These are phyloP conservation scores for Bhutanitis thaidina DNA, from an alignment of 2,888 invertebrate species.

Conservation along the genomic window DNA sequence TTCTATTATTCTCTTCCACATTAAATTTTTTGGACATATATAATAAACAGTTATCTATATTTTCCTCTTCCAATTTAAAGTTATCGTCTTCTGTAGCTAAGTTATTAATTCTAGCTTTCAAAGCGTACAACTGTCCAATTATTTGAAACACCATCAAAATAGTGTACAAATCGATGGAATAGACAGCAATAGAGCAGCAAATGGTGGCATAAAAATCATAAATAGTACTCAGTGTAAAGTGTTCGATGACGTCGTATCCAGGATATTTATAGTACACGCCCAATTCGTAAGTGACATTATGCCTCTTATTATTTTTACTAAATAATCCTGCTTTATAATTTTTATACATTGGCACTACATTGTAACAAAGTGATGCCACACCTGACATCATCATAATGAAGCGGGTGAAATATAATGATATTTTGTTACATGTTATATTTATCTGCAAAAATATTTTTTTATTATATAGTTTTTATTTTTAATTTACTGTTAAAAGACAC, in stretches of 20 bases:
- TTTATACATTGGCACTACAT: conserved; percentile 4
- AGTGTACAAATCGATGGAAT: conserved; percentile 21
- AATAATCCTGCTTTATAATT: conserved; percentile 10
- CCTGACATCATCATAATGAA: background rate
- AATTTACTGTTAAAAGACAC: background rate
- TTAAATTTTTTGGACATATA: conserved; percentile 3
- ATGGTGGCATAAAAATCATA: conserved; percentile 13
- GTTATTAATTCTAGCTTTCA: conserved; percentile 19
- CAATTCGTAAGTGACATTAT: too few species aligned
- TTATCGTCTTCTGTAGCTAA: background rate
- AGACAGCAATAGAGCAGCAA: conserved; percentile 9
- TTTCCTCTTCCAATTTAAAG: background rate
- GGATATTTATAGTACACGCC: conserved; percentile 21
- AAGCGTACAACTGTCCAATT: conserved; percentile 24
- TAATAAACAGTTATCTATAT: background rate
- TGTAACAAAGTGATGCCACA: background rate
- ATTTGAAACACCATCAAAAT: conserved; percentile 25
- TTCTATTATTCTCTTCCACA: conserved; percentile 8
- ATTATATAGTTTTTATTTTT: background rate
- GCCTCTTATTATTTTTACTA: too few species aligned
- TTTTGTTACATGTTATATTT: background rate
- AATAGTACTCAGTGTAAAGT: conserved; percentile 17
- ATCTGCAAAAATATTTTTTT: conserved; percentile 3
- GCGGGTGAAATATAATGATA: background rate
- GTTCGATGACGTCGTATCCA: conserved; percentile 16